Evolutionary conservation across 2,797 vertebrate genomes (phyloP).

Genomic region (Etheostoma perlongum): DNA sequence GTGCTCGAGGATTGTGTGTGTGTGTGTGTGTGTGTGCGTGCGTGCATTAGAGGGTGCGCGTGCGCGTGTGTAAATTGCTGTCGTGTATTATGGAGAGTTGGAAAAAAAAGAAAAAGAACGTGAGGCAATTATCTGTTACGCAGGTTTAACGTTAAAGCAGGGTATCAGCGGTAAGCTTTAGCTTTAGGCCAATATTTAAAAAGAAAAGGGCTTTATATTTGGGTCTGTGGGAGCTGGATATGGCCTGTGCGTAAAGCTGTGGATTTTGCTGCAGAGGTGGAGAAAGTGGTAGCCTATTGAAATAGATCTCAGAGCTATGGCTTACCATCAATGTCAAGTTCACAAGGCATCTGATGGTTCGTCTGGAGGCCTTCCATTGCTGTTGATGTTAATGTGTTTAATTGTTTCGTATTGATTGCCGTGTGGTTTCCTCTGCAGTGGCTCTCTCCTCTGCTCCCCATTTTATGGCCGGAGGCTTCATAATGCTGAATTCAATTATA

Average conservation of each 20-base stretch:
- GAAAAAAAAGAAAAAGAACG: slow-evolving; percentile 39
- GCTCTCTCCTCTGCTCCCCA: slow-evolving; percentile 50
- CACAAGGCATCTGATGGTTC: slow-evolving; percentile 79
- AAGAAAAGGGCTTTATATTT: slow-evolving; percentile 76
- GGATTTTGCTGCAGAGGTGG: slow-evolving; percentile 77
- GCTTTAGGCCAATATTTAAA: slow-evolving; percentile 82
- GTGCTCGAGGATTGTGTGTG: slow-evolving; percentile 37
- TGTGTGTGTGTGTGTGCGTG: slow-evolving; percentile 30
- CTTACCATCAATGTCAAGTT: slow-evolving; percentile 83
- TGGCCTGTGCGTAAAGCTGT: slow-evolving; percentile 73
- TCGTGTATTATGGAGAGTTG: slow-evolving; percentile 64
- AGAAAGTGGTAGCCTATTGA: slow-evolving; percentile 80
- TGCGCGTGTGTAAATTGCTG: slow-evolving; percentile 53
- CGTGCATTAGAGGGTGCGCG: slow-evolving; percentile 5
- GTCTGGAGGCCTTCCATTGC: slow-evolving; percentile 73
- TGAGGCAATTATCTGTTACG: slow-evolving; percentile 79
- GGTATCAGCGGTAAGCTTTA: slow-evolving; percentile 77
- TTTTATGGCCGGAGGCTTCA: slow-evolving; percentile 82
- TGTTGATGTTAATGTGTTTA: slow-evolving; percentile 87
- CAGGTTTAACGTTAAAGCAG: slow-evolving; percentile 78
- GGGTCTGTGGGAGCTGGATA: slow-evolving; percentile 70
- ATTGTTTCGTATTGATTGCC: slow-evolving; percentile 87
- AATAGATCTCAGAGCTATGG: slow-evolving; percentile 75
- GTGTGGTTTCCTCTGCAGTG: slow-evolving; percentile 76
- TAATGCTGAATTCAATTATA: slow-evolving; percentile 84